Conservation (phyloP, 2,888 invertebrate genomes). For the Peribatodes rhomboidaria region DNA sequence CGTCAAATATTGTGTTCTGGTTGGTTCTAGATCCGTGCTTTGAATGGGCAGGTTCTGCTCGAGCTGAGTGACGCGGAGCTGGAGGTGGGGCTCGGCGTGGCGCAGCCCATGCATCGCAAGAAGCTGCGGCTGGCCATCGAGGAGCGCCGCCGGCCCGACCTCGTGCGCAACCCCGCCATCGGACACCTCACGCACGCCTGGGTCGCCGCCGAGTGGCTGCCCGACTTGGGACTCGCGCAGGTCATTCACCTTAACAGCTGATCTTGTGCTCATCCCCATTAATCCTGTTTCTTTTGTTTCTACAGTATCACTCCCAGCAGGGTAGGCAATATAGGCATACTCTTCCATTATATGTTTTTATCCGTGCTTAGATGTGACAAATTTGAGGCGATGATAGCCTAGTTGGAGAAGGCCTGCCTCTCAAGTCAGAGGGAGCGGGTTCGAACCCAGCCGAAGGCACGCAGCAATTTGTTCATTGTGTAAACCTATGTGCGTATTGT, state of each 20-base stretch:
- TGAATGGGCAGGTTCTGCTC: conserved; percentile 93
- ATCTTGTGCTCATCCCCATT: too few relatives aligned
- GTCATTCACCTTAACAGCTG: conserved; percentile 61
- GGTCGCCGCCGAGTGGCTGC: conserved; percentile 97
- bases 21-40: conserved; percentile 90
- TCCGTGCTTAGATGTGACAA: too few relatives aligned
- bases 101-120: conserved; percentile 97
- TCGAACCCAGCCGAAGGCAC: too few relatives aligned
- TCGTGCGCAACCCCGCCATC: conserved; percentile 95
- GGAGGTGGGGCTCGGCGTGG: conserved; percentile 96
- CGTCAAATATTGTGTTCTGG: conserved; percentile 87
- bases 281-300: too few relatives aligned
- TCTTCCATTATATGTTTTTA: too few relatives aligned
- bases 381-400: too few relatives aligned
- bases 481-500: too few relatives aligned
- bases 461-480: too few relatives aligned
- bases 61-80: conserved; percentile 96
- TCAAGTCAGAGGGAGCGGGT: too few relatives aligned
- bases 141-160: conserved; percentile 94
- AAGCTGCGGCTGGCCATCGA: conserved; percentile 97
- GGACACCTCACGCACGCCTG: conserved; percentile 96
- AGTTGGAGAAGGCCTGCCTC: too few relatives aligned
- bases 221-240: conserved; percentile 95
- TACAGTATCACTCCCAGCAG: too few relatives aligned
- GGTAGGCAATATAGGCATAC: too few relatives aligned